Evolutionary conservation across 2,113 vertebrate species (phyloP).

Genomic region (Alces alces): DNA sequence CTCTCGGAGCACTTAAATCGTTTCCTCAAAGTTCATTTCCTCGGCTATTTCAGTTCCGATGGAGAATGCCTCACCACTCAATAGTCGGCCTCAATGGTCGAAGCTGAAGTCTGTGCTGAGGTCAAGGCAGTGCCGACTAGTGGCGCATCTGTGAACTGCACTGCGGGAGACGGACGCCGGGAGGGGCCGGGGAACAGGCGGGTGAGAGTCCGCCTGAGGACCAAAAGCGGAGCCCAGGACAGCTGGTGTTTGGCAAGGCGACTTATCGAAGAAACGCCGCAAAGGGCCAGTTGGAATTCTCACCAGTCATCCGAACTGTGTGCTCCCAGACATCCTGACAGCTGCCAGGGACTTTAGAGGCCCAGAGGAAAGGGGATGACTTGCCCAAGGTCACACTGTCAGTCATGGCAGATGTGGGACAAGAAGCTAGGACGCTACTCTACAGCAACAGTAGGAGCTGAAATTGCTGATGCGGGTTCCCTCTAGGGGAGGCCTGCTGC

Average conservation of each 20-base stretch:
- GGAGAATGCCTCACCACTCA: neutral
- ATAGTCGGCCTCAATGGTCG: neutral
- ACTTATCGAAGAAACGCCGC: constrained; percentile 8
- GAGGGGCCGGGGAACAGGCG: neutral
- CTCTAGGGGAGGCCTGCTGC: neutral
- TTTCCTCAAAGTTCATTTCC: neutral
- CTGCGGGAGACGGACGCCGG: neutral
- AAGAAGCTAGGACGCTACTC: neutral
- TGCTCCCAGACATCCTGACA: neutral
- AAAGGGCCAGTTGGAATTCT: neutral
- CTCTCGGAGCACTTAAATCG: neutral
- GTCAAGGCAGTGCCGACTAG: neutral
- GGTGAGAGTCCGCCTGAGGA: neutral
- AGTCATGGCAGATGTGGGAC: neutral
- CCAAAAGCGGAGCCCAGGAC: neutral
- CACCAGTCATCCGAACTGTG: neutral
- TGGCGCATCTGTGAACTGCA: neutral
- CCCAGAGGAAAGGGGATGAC: neutral
- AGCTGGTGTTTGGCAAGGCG: neutral
- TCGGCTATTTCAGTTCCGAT: neutral
- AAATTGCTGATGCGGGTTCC: neutral
- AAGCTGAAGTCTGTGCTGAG: neutral
- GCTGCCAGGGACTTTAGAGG: neutral
- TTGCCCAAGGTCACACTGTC: neutral
- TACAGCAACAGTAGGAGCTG: neutral